These are phyloP conservation scores for Calypte anna DNA, from an alignment of 2,113 vertebrate species.

Conservation along the genomic window DNA sequence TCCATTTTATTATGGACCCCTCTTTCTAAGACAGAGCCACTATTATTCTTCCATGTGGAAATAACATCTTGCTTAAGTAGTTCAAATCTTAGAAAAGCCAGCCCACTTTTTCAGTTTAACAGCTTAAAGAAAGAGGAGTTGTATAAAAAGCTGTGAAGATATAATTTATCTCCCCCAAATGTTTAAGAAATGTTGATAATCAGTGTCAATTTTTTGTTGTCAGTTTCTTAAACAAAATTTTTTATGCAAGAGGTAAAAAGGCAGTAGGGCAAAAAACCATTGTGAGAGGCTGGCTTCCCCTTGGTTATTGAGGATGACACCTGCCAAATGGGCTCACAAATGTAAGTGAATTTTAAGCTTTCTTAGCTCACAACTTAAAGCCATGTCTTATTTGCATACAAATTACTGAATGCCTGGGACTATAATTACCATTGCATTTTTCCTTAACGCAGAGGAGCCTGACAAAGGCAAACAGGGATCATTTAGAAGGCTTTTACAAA, in stretches of 20 bases:
- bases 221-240: background rate
- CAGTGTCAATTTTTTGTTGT: background rate
- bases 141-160: background rate
- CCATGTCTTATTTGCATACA: conserved; percentile 26
- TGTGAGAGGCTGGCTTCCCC: background rate
- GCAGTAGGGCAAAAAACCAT: background rate
- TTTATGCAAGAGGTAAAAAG: background rate
- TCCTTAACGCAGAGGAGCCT: background rate
- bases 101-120: background rate
- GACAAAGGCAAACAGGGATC: background rate
- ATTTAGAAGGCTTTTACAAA: background rate
- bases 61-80: background rate
- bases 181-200: background rate
- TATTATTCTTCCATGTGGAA: background rate
- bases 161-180: background rate
- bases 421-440: background rate
- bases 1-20: background rate
- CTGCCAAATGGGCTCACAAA: background rate
- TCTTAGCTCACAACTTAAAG: conserved; percentile 16
- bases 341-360: background rate
- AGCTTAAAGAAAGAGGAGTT: background rate
- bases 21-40: background rate
- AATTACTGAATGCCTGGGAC: background rate
- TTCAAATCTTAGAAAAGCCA: background rate
- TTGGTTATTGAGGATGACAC: background rate